Base-by-base conservation (phyloP, 2,888 invertebrate species). In the Anticlea derivata region DNA sequence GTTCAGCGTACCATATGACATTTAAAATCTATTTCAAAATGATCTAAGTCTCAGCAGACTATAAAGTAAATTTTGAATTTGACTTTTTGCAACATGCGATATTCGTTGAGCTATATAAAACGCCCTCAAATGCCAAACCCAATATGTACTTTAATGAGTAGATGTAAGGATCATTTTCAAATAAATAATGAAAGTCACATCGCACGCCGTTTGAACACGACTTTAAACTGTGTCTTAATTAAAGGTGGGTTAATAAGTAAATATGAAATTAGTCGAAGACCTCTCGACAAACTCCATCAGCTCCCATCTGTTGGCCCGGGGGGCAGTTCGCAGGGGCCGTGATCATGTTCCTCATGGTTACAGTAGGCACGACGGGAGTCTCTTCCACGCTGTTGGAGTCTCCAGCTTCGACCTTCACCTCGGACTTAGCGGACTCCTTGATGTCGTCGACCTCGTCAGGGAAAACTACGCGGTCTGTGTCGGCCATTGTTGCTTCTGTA, bases 381-480 rank as follows among this genome's bases (percentile, higher is more conserved):
- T 72, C 69, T 23, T 82, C 82, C 0, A 80, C 51, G 1, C 74
- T 55, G 62, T 80, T 80, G 51, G 59, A 60, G 59, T 80, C 77
- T 6, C 75, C 80, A 0, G 64, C 68, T 13, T 67, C 66, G 1
- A 67, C 65, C 43, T 63, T 62, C 23, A 65, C 69, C 4, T 55
- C 50, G 1, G 58, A 26, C 12, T 37, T 55, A 7, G 61, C 63
- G 0, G 66, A 11, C 34, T 34, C 73, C 49, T 83, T 81, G 0
- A 47, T 63, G 8, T 77, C 77, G 1, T 77, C 75, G 0, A 80
- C 76, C 59, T 87, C 84, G n/a, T 86, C 82, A 8, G 85, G 83
- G 58, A 69, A 82, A 1, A 83, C 78, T 12, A 86, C 61, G 35
- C 78, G 79, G 29, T 80, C 65, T 8, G 68, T 70, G 54, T 83